These are phyloP conservation scores for Phrynosoma platyrhinos DNA, from an alignment of 2,113 vertebrate genomes.

Conservation along the genomic window DNA sequence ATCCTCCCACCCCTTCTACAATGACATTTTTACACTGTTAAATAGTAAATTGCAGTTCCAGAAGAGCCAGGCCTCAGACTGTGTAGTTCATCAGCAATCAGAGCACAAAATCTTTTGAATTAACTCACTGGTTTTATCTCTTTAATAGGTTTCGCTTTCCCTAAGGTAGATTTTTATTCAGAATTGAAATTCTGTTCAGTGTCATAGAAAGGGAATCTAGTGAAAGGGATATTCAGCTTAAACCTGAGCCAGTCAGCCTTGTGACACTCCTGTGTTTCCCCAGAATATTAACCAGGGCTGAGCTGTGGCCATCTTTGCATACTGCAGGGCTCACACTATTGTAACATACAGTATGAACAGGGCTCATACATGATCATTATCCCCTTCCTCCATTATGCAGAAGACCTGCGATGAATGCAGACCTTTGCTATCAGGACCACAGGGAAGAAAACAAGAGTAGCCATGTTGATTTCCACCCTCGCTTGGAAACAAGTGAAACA, in stretches of 20 bases:
- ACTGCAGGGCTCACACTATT: not conserved
- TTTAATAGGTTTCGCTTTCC: constrained; percentile 18
- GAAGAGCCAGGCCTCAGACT: constrained; percentile 4
- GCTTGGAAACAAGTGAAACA: constrained; percentile 15
- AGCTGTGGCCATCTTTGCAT: not conserved
- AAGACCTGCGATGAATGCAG: not conserved
- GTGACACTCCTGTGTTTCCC: not conserved
- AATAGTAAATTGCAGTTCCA: not conserved
- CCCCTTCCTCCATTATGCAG: not conserved
- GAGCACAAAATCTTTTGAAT: constrained; percentile 11
- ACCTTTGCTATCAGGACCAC: not conserved
- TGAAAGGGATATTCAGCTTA: constrained; percentile 1
- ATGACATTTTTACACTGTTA: fast-evolving
- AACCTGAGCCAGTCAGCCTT: not conserved
- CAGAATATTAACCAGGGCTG: not conserved
- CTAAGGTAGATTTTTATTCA: not conserved
- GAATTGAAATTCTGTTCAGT: not conserved
- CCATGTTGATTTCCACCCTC: constrained; percentile 67
- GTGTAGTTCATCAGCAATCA: constrained; percentile 6
- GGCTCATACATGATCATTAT: not conserved
- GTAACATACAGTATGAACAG: not conserved
- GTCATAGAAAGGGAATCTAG: no score
- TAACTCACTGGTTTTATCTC: constrained; percentile 1
- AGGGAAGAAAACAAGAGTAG: constrained; percentile 53
- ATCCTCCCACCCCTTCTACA: not conserved